phyloP scores from a whole-genome alignment of 35 echinoderm and acorn worm genomes.

The Stichopus chloronotus region DNA sequence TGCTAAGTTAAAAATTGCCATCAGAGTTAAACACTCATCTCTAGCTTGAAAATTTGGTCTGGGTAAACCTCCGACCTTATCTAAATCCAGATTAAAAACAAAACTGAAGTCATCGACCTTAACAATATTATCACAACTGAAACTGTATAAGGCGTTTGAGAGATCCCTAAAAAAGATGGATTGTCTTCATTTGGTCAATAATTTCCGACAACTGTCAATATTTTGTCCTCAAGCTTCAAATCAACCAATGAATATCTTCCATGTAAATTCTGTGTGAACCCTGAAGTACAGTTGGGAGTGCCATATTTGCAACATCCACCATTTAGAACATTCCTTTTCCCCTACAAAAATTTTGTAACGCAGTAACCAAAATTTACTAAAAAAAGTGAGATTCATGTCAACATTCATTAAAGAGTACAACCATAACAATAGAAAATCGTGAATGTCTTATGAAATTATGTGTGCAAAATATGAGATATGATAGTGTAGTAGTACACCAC shows the following conservation, averaged over 20 bases:
- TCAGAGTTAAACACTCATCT: constrained; percentile 29
- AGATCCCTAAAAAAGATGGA: constrained; percentile 19
- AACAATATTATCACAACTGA: not conserved
- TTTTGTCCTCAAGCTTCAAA: not conserved
- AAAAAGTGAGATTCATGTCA: no score
- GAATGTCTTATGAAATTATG: no score
- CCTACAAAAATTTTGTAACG: no score
- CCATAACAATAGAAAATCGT: no score
- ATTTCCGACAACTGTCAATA: not conserved
- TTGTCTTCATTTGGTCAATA: not conserved
- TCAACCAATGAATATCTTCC: not conserved
- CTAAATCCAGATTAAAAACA: constrained; percentile 7
- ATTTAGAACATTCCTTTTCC: no score
- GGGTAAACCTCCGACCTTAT: constrained; percentile 3
- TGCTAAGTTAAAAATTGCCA: not conserved
- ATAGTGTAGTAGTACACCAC: no score
- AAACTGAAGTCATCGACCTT: not conserved
- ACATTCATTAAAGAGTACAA: no score
- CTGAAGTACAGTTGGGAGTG: no score
- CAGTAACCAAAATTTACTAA: no score
- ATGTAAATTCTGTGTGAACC: not conserved
- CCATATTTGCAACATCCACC: no score
- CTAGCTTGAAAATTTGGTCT: constrained; percentile 19
- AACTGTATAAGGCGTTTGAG: not conserved
- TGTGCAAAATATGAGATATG: no score